Percentiles rank a stretch among this genome's conserved stretches.
Evolutionary conservation across 2,797 vertebrate species (phyloP).

Genomic region (Sciaenops ocellatus): DNA sequence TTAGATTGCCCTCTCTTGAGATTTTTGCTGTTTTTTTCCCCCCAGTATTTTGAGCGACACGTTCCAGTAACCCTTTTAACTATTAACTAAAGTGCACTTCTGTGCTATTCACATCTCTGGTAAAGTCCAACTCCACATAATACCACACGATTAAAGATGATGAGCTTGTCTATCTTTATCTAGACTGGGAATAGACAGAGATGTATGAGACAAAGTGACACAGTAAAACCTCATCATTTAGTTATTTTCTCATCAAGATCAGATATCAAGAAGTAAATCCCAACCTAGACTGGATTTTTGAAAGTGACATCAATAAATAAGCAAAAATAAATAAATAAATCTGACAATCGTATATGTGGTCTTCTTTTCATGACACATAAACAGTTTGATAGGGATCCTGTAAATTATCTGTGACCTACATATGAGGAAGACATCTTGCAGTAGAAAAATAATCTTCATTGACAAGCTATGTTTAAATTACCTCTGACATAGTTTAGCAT

Average conservation of each 20-base stretch:
- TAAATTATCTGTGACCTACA: neutral
- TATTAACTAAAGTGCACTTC: conserved; percentile 61
- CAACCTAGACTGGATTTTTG: neutral
- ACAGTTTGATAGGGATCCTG: neutral
- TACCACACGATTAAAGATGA: conserved; percentile 49
- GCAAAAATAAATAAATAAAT: neutral
- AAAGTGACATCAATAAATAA: neutral
- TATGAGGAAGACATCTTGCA: neutral
- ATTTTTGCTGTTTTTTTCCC: conserved; percentile 17
- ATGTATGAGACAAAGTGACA: conserved; percentile 31
- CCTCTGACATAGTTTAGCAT: neutral
- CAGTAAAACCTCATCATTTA: conserved; percentile 23
- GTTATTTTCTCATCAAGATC: conserved; percentile 19
- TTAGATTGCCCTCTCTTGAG: conserved; percentile 6
- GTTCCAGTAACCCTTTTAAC: conserved; percentile 44
- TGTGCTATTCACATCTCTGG: conserved; percentile 42
- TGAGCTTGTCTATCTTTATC: conserved; percentile 44
- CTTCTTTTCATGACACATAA: neutral
- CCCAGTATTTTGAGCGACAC: conserved; percentile 18
- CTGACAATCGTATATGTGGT: neutral
- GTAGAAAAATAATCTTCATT: neutral
- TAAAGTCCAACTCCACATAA: conserved; percentile 41
- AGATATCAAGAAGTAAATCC: neutral
- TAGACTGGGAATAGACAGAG: conserved; percentile 19
- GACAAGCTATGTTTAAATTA: neutral